Percentiles rank a stretch among this genome's conserved stretches.
phyloP scores from a whole-genome alignment of 2,888 invertebrate genomes.

The Halocaridina rubra region DNA sequence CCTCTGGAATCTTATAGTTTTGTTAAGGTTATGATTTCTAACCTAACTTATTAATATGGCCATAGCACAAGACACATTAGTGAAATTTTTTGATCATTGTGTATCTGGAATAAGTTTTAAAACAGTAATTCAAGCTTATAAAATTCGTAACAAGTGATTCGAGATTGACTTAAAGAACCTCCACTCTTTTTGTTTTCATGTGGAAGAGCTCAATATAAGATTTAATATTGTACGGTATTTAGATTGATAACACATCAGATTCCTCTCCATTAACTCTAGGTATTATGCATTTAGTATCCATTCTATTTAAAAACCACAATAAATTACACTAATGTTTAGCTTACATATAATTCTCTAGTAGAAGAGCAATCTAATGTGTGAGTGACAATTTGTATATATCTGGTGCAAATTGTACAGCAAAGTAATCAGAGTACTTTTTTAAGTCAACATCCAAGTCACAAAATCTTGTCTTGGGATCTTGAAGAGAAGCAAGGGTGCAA shows the following conservation, averaged over 20 bases:
- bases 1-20: neutral
- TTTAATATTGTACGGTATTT: neutral
- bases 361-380: neutral
- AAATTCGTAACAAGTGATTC: neutral
- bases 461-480: too few relatives aligned
- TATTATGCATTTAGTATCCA: too few relatives aligned
- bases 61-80: neutral
- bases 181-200: slow-evolving; percentile 2
- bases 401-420: neutral
- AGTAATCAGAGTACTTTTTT: neutral
- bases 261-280: too few relatives aligned
- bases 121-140: neutral
- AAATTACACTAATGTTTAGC: neutral
- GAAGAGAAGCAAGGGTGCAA: too few relatives aligned
- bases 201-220: slow-evolving; percentile 45
- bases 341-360: neutral
- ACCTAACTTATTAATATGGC: neutral
- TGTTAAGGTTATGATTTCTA: neutral
- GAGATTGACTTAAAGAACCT: slow-evolving; percentile 13
- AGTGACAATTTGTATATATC: neutral
- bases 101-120: neutral
- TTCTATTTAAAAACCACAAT: neutral
- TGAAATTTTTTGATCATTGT: neutral
- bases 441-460: too few relatives aligned
- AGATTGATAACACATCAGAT: too few relatives aligned